Percentiles rank a stretch among this genome's conserved stretches.
These are phyloP conservation scores for Drosophila pseudotakahashii DNA, from an alignment of 2,888 invertebrate genomes.

Conservation along the genomic window DNA sequence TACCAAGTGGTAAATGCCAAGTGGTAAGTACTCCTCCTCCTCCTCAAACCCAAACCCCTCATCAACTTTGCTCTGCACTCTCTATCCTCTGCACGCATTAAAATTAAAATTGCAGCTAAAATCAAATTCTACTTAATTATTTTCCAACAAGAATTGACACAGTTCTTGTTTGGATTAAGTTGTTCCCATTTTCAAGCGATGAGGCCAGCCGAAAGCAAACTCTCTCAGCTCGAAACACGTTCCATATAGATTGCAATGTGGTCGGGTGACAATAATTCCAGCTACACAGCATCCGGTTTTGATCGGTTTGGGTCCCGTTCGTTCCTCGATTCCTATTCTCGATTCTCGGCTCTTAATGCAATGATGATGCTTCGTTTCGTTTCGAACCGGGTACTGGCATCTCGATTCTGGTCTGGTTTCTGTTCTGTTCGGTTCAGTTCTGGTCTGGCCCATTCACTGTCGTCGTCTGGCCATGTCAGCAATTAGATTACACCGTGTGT, in stretches of 20 bases:
- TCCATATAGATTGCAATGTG: slow-evolving; percentile 40
- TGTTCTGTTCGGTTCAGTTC: slow-evolving; percentile 2
- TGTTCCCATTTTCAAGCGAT: slow-evolving; percentile 14
- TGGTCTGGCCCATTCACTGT: slow-evolving; percentile 45
- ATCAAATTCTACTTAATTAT: slow-evolving; percentile 25
- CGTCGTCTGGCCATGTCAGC: slow-evolving; percentile 53
- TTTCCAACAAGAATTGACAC: slow-evolving; percentile 21
- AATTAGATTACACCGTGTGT: slow-evolving; percentile 58
- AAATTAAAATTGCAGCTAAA: slow-evolving; percentile 46
- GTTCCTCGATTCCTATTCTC: slow-evolving; percentile 10
- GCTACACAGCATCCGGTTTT: slow-evolving; percentile 30
- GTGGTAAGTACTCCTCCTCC: slow-evolving; percentile 15
- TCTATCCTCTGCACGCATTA: slow-evolving; percentile 35
- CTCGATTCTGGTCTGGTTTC: slow-evolving; percentile 23
- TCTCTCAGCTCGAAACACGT: slow-evolving; percentile 20
- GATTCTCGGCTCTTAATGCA: slow-evolving; percentile 3
- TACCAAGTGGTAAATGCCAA: slow-evolving; percentile 30
- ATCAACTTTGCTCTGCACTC: slow-evolving; percentile 21
- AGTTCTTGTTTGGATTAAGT: slow-evolving; percentile 35
- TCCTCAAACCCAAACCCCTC: slow-evolving; percentile 29
- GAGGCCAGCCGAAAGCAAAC: slow-evolving; percentile 23
- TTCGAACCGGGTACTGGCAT: slow-evolving; percentile 3
- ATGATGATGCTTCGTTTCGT: slow-evolving; percentile 14
- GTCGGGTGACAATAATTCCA: slow-evolving; percentile 37
- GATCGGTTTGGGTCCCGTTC: slow-evolving; percentile 20